Conservation (phyloP, 2,113 vertebrate genomes). For the Callospermophilus lateralis region DNA sequence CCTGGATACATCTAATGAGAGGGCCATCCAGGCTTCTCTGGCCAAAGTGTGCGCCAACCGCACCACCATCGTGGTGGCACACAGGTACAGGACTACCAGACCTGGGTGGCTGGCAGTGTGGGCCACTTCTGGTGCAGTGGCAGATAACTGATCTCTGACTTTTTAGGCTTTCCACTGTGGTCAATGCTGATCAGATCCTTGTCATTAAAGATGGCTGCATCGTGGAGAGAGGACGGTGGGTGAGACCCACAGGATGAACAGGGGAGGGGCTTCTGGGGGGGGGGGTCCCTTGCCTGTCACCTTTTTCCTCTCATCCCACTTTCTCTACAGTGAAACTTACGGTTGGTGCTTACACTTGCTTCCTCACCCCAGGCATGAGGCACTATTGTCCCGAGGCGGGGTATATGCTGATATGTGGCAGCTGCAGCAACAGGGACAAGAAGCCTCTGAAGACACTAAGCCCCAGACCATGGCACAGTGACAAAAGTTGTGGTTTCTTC, state of each 20-base stretch:
- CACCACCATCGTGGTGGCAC: slow-evolving; percentile 96
- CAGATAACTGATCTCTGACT: slow-evolving; percentile 8
- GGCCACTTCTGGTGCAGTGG: not conserved
- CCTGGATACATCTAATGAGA: slow-evolving; percentile 95
- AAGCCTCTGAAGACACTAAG: slow-evolving; percentile 88
- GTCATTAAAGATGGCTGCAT: slow-evolving; percentile 94
- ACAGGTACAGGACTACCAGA: slow-evolving; percentile 89
- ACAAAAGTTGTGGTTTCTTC: slow-evolving; percentile 42
- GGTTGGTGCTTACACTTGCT: not conserved
- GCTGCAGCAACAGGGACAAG: slow-evolving; percentile 91
- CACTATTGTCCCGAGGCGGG: slow-evolving; percentile 92
- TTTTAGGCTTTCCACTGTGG: slow-evolving; percentile 95
- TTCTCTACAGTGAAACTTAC: not conserved
- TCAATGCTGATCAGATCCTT: slow-evolving; percentile 96
- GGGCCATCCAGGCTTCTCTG: slow-evolving; percentile 97
- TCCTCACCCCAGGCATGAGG: slow-evolving; percentile 91
- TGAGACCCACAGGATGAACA: slow-evolving; percentile 69
- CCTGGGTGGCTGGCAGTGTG: rapidly evolving
- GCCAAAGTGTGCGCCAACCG: slow-evolving; percentile 93
- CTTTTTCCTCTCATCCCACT: not conserved
- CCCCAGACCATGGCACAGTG: slow-evolving; percentile 70
- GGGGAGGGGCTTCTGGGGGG: not conserved
- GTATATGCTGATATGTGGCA: slow-evolving; percentile 96
- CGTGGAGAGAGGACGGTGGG: slow-evolving; percentile 95
- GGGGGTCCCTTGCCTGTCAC: not conserved